A percentile compares a stretch with the other conserved stretches of the same genome.
Conservation (phyloP, 2,113 vertebrate genomes). For the Spheniscus mendiculus region DNA sequence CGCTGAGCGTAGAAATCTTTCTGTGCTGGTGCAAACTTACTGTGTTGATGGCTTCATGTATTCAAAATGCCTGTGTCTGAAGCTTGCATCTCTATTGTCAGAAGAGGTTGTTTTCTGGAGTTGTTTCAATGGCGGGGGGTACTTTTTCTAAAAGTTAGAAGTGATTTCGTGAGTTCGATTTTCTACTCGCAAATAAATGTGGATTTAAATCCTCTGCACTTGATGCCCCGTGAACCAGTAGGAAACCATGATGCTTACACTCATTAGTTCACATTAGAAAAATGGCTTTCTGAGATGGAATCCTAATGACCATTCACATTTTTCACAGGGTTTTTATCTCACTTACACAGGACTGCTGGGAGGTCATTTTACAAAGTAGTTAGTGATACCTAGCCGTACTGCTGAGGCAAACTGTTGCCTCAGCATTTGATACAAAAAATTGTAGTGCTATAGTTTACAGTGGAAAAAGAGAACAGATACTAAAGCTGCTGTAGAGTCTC, state of each 20-base stretch:
- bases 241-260: neutral
- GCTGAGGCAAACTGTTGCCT: neutral
- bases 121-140: neutral
- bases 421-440: neutral
- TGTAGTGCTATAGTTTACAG: neutral
- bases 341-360: neutral
- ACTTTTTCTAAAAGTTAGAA: neutral
- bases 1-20: neutral
- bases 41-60: neutral
- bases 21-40: neutral
- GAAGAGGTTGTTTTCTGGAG: neutral
- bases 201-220: neutral
- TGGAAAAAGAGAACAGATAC: neutral
- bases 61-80: neutral
- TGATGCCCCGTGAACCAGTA: neutral
- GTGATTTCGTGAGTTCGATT: neutral
- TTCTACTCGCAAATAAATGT: neutral
- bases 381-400: neutral
- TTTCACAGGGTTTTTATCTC: neutral
- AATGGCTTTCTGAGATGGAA: neutral
- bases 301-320: neutral
- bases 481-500: neutral
- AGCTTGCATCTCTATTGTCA: neutral
- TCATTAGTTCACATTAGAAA: neutral
- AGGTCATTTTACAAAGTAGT: neutral